Percentiles rank a stretch among this genome's conserved stretches.
Conservation (phyloP, 2,888 invertebrate species). For the Drosophila greeni region DNA sequence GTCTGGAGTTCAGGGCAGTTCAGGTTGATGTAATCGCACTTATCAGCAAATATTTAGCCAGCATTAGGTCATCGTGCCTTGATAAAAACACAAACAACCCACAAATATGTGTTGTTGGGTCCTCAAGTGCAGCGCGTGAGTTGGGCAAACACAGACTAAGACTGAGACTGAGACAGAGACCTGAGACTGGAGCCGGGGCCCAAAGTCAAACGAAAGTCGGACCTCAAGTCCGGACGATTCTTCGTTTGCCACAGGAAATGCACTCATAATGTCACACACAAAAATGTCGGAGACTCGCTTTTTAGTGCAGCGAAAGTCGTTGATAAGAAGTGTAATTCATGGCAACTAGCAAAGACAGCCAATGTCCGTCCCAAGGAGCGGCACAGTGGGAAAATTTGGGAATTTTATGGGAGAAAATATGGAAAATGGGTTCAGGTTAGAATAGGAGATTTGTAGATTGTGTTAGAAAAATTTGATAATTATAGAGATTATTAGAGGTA, state of each 20-base stretch:
- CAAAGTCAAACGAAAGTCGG: slow-evolving; percentile 17
- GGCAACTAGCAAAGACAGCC: slow-evolving; percentile 34
- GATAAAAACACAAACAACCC: slow-evolving; percentile 36
- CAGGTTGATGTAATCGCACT: slow-evolving; percentile 46
- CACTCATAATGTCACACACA: slow-evolving; percentile 24
- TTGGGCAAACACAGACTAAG: slow-evolving; percentile 42
- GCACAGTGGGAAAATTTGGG: slow-evolving; percentile 16
- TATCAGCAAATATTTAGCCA: slow-evolving; percentile 61
- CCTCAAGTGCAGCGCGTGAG: slow-evolving; percentile 39
- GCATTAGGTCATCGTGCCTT: slow-evolving; percentile 64
- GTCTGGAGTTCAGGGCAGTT: slow-evolving; percentile 41
- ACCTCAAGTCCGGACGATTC: slow-evolving; percentile 8
- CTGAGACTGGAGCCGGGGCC: not conserved
- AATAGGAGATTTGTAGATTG: not conserved
- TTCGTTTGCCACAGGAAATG: slow-evolving; percentile 56
- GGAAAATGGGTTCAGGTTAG: not conserved
- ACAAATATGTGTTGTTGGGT: slow-evolving; percentile 20
- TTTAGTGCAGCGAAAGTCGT: slow-evolving; percentile 40
- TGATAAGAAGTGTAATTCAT: slow-evolving; percentile 50
- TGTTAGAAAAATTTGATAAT: not conserved
- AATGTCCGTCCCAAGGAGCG: slow-evolving; percentile 19
- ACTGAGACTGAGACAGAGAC: not conserved
- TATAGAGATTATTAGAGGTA: too few species aligned
- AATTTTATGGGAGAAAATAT: not conserved
- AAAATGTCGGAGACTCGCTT: slow-evolving; percentile 38